A percentile compares a stretch with the other conserved stretches of the same genome.
Evolutionary conservation across 1,140 invertebrate species (phyloP).

Genomic region (Megathymus violae): DNA sequence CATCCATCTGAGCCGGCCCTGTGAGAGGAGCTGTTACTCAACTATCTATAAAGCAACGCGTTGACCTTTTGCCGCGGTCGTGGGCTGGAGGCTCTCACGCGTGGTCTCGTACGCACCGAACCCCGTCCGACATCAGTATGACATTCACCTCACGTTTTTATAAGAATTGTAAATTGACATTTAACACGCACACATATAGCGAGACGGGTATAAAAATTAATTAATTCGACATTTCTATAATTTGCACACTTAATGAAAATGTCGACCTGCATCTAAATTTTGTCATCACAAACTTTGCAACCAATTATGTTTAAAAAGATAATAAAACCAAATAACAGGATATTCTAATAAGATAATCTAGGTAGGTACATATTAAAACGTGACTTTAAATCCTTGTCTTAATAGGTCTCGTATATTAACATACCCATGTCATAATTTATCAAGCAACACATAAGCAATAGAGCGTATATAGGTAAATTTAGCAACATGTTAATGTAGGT

Average conservation of each 20-base stretch:
- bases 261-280: too few relatives aligned
- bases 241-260: slow-evolving; percentile 8
- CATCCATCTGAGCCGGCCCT: slow-evolving; percentile 63
- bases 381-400: slow-evolving; percentile 1
- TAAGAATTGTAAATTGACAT: slow-evolving; percentile 49
- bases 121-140: slow-evolving; percentile 43
- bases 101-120: slow-evolving; percentile 35
- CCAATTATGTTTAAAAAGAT: too few relatives aligned
- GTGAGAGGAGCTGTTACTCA: slow-evolving; percentile 63
- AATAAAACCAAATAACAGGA: slow-evolving; percentile 19
- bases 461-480: slow-evolving; percentile 17
- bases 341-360: not conserved
- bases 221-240: not conserved
- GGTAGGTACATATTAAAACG: not conserved
- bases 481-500: slow-evolving; percentile 17
- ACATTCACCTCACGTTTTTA: slow-evolving; percentile 59
- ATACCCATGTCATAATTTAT: slow-evolving; percentile 18
- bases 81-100: slow-evolving; percentile 43
- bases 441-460: slow-evolving; percentile 1
- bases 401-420: slow-evolving; percentile 10
- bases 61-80: slow-evolving; percentile 58
- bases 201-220: slow-evolving; percentile 25
- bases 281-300: too few relatives aligned
- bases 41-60: slow-evolving; percentile 62
- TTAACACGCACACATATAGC: slow-evolving; percentile 34